phyloP scores from a whole-genome alignment of 2,797 vertebrate genomes.

The Pangasius krempfi region DNA sequence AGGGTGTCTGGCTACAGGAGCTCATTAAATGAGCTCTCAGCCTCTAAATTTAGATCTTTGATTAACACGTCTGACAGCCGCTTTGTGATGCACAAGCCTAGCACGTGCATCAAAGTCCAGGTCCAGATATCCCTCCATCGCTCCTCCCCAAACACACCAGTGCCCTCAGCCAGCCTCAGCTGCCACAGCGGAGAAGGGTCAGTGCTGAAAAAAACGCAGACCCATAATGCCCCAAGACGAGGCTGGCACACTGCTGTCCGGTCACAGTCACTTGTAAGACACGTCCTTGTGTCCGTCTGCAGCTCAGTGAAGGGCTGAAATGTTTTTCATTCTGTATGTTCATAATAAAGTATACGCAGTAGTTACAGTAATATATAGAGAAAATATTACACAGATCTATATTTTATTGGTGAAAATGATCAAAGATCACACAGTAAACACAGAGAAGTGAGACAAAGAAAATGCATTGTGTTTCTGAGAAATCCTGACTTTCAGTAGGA shows the following conservation, averaged over 20 bases:
- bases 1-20: conserved; percentile 21
- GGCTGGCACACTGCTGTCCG: background rate
- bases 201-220: background rate
- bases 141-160: background rate
- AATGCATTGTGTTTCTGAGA: background rate
- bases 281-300: conserved; percentile 14
- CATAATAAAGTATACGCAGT: background rate
- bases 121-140: background rate
- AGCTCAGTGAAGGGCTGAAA: conserved; percentile 18
- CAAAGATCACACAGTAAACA: background rate
- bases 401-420: background rate
- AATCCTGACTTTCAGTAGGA: background rate
- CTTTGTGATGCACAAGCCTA: conserved; percentile 45
- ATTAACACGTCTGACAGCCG: conserved; percentile 50
- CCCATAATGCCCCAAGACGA: conserved; percentile 1
- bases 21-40: conserved; percentile 24
- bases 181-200: conserved; percentile 48
- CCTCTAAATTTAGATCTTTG: conserved; percentile 52
- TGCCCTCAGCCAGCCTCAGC: conserved; percentile 31
- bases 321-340: conserved; percentile 7
- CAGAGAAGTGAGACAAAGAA: background rate
- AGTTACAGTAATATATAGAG: background rate
- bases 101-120: conserved; percentile 40
- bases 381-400: background rate
- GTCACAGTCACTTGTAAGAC: background rate